Percentiles rank a stretch among this genome's conserved stretches.
These are phyloP conservation scores for Aselliscus stoliczkanus DNA, from an alignment of 2,797 vertebrate genomes.

Conservation along the genomic window DNA sequence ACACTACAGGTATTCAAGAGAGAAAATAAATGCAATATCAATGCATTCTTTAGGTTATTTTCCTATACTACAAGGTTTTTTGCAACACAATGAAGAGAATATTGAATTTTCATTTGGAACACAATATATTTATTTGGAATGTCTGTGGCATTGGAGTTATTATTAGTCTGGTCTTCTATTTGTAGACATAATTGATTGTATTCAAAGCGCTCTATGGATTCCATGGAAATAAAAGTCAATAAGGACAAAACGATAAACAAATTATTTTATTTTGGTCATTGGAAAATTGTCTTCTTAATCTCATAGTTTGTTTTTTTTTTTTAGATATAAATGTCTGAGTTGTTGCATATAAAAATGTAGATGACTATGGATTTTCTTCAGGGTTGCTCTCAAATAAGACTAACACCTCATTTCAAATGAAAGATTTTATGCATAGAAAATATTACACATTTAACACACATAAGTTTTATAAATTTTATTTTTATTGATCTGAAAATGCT, in stretches of 20 bases:
- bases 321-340: background rate
- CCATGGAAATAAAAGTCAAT: slow-evolving; percentile 4
- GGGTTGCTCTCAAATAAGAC: background rate
- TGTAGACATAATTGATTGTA: background rate
- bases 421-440: slow-evolving; percentile 9
- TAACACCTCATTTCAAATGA: background rate
- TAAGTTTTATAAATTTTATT: background rate
- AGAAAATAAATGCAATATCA: background rate
- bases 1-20: background rate
- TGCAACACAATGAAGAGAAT: background rate
- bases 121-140: background rate
- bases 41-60: background rate
- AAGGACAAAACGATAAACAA: background rate
- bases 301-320: background rate
- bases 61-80: background rate
- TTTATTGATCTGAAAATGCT: background rate
- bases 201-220: background rate
- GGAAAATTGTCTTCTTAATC: slow-evolving; percentile 23
- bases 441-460: background rate
- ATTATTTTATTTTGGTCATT: slow-evolving; percentile 37
- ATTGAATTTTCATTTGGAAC: background rate
- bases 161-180: background rate
- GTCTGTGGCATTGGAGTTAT: background rate
- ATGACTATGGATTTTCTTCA: slow-evolving; percentile 35
- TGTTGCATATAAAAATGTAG: background rate